Base-by-base conservation (phyloP, 2,888 invertebrate species). In the Lasioglossum figueresi region DNA sequence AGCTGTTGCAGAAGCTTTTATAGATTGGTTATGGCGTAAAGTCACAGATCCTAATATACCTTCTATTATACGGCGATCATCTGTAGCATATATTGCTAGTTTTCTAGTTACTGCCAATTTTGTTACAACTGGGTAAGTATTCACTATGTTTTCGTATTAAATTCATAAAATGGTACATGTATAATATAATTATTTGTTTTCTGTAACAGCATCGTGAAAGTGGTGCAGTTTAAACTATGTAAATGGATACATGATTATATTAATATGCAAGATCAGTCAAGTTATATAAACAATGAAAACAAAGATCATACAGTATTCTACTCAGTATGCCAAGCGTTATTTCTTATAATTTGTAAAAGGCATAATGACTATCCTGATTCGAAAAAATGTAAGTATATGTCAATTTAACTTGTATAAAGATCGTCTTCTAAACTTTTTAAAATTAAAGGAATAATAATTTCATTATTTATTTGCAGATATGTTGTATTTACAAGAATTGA, bases 281-380 rank as follows among this genome's bases (percentile, higher is more conserved):
- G 96, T 88, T 95, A 95, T 88, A 94, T 96, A 0, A 95, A 96
- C 90, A 95, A 96, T 23, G 97, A 97, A 89, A 93, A 97, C 0
- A 96, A 97, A 91, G 96, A 97, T 0, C 99, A 99, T 93, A 96
- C 97, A 5, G 97, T 99, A 0, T 99, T 99, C 95, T 99, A 99
- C 94, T 97, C 98, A 1, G 96, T 98, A 5, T 99, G 99, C 91
- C 99, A 99, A 95, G 97, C 98, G 0, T 96, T 99, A 71, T 99
- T 99, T 95, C 99, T 99, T 95, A 96, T 99, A 27, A 97, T 99
- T 84, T 97, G 98, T 0, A 99, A 99, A 94, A 97, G 98, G 84
- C 98, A 98, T 94, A 97, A 97, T 91, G 97, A 99, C 93, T 96
- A 99, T 90, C 97, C 98, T 70, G 96, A 96, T 81, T 96, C 96